Percentiles rank a stretch among this genome's conserved stretches.
Conservation (phyloP, 2,888 invertebrate species). For the Philaethria dido region DNA sequence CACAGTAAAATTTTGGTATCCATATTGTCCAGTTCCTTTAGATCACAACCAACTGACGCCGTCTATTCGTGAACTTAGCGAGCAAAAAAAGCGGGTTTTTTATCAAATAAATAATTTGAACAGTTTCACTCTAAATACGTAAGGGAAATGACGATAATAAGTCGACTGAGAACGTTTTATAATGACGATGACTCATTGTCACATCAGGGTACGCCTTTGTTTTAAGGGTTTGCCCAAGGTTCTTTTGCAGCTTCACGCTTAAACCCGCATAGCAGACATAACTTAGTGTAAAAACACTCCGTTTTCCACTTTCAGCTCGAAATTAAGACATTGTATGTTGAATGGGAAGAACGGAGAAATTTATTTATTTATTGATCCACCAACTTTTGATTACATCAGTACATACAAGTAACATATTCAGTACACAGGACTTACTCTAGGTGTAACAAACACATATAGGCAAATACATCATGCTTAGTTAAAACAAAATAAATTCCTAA, state of each 20-base stretch:
- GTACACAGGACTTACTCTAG: too few relatives aligned
- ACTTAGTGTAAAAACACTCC: too few relatives aligned
- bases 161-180: conserved; percentile 40
- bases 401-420: too few relatives aligned
- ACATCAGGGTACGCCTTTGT: background rate
- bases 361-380: too few relatives aligned
- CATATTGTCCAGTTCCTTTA: conserved; percentile 22
- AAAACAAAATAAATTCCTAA: too few relatives aligned
- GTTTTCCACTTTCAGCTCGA: too few relatives aligned
- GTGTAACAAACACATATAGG: too few relatives aligned
- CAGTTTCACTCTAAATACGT: conserved; percentile 42
- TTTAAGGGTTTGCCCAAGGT: conserved; percentile 17
- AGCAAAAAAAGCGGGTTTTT: conserved; percentile 49
- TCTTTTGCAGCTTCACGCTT: background rate
- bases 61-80: conserved; percentile 16
- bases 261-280: too few relatives aligned
- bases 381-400: too few relatives aligned
- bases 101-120: conserved; percentile 45
- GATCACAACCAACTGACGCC: conserved; percentile 20
- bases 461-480: too few relatives aligned
- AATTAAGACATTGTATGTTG: too few relatives aligned
- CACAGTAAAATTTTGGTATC: conserved; percentile 26
- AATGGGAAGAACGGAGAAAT: too few relatives aligned
- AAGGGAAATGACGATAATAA: conserved; percentile 44
- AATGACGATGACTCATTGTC: conserved; percentile 39